A percentile compares a stretch with the other conserved stretches of the same genome.
phyloP scores from a whole-genome alignment of 2,113 vertebrate genomes.

The Pedetes capensis region DNA sequence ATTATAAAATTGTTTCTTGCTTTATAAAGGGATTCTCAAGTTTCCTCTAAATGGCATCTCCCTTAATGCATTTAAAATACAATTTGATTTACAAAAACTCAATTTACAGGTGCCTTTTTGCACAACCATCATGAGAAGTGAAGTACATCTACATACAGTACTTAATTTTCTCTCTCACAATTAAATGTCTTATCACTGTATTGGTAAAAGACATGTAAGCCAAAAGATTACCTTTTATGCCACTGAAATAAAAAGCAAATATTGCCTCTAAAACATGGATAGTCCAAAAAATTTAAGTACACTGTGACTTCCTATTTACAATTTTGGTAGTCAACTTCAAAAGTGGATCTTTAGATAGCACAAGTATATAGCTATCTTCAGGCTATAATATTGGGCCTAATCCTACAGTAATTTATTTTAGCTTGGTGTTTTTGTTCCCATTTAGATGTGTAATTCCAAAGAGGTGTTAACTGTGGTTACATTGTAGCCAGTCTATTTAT shows the following conservation, averaged over 20 bases:
- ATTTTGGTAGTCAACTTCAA: constrained; percentile 47
- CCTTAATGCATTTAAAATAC: constrained; percentile 57
- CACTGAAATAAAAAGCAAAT: constrained; percentile 54
- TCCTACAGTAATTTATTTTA: constrained; percentile 17
- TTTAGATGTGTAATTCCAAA: constrained; percentile 16
- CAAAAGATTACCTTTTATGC: constrained; percentile 45
- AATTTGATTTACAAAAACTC: constrained; percentile 55
- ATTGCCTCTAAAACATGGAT: constrained; percentile 37
- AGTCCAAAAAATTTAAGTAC: constrained; percentile 14
- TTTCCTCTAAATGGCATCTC: constrained; percentile 56
- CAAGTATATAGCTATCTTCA: constrained; percentile 27
- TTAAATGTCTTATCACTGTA: constrained; percentile 32
- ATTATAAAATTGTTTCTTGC: constrained; percentile 54
- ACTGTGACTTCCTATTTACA: constrained; percentile 59
- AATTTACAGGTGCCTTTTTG: constrained; percentile 33
- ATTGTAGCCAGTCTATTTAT: constrained; percentile 9
- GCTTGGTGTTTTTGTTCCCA: background rate
- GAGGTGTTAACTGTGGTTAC: constrained; percentile 18
- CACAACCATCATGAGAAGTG: constrained; percentile 44
- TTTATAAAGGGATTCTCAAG: constrained; percentile 58
- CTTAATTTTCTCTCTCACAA: constrained; percentile 44
- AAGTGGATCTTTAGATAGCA: constrained; percentile 37
- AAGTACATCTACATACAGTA: constrained; percentile 56
- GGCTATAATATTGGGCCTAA: background rate
- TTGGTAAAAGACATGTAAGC: constrained; percentile 43